Conservation (phyloP, 2,888 invertebrate species). For the Hanleya hanleyi region DNA sequence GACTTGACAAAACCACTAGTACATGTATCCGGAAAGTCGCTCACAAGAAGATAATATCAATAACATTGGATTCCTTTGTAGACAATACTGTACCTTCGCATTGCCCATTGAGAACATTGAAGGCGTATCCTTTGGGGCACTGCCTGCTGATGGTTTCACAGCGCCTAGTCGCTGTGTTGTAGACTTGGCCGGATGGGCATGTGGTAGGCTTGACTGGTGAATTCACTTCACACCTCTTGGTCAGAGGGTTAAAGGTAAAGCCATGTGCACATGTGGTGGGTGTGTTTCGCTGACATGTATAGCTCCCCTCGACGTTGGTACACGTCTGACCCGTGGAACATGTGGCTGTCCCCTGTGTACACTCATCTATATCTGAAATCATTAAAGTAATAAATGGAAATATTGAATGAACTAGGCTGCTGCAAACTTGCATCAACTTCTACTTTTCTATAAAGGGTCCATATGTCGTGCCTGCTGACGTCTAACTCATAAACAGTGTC, state of each 20-base stretch:
- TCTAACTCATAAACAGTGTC: too few species aligned
- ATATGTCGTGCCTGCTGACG: too few species aligned
- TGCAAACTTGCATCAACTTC: too few species aligned
- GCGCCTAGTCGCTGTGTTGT: conserved; percentile 48
- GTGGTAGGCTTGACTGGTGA: conserved; percentile 14
- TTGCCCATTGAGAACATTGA: conserved; percentile 52
- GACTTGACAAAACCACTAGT: too few species aligned
- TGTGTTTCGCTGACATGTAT: conserved; percentile 81
- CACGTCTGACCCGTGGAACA: conserved; percentile 82
- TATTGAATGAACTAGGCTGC: conserved; percentile 1
- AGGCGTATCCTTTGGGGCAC: conserved; percentile 74
- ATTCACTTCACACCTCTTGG: not conserved
- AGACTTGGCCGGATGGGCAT: conserved; percentile 73
- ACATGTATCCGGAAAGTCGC: too few species aligned
- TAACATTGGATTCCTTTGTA: too few species aligned
- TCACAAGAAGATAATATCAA: too few species aligned
- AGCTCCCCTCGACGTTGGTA: conserved; percentile 90
- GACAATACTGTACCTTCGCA: conserved; percentile 64
- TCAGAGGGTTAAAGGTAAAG: not conserved
- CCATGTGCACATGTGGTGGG: conserved; percentile 16
- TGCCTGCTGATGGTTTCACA: conserved; percentile 52
- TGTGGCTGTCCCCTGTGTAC: conserved; percentile 74
- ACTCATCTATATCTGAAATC: conserved; percentile 82
- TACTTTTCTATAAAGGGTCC: too few species aligned
- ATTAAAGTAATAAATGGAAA: not conserved